Base-by-base conservation (phyloP, 2,797 vertebrate genomes). In the Eulemur coronatus region DNA sequence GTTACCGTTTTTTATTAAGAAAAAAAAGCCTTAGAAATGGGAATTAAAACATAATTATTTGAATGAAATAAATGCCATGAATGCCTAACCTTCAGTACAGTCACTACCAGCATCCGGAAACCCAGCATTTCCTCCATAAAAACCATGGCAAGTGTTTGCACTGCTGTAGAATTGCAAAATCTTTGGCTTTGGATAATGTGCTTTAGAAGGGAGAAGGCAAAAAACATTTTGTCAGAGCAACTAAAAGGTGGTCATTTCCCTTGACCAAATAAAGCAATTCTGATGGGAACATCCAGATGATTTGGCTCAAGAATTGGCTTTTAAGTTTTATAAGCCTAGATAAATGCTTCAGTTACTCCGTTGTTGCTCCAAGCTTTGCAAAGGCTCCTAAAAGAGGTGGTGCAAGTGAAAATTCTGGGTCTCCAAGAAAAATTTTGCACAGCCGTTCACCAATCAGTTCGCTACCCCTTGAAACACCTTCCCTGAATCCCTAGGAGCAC, bases 1-100 rank as follows among this genome's bases (percentile, higher is more conserved):
- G 75, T 97, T 97, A 94, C 57, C 20, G 13, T 55, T 94, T 97
- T 97, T 89, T 94, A 91, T 95, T 96, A 73, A 97, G 90, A 88
- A 92, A 93, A 96, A 97, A 97, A 72, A 97, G 93, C 95, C 95
- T 97, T 98, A 97, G 95, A 97, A 97, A 76, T 89, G 79, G 22
- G 52, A 81, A 75, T 89, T 86, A 80, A 91, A 85, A n/a, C 94
- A 80, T 84, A 97, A 94, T 87, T 91, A 69, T 43, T 84, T 88
- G 82, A 95, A 57, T 96, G 28, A 79, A 94, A 95, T 95, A 96
- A 96, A 98, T 93, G 26, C 69, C 87, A 73, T 6, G 12, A 92
- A 91, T 94, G 87, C 85, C 96, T 92, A 88, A 72, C 76, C 43
- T 89, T 89, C 48, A 82, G 35, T 85, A 96, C 8, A 94, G 26